These are phyloP conservation scores for Halcyon senegalensis DNA, from an alignment of 2,113 vertebrate genomes.

Conservation along the genomic window DNA sequence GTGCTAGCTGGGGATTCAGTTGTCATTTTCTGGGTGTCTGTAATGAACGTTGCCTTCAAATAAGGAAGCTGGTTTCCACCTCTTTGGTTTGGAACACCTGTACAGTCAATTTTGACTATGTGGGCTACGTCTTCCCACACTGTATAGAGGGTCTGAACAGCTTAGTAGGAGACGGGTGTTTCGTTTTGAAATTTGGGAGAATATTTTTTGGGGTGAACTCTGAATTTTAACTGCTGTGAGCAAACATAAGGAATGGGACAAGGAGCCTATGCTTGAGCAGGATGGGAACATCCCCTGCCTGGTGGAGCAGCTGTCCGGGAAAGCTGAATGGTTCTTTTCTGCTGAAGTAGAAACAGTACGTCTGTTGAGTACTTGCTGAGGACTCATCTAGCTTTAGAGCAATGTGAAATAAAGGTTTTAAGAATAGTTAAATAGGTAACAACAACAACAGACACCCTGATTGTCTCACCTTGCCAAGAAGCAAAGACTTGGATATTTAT, in stretches of 20 bases:
- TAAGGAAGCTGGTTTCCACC: neutral
- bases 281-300: neutral
- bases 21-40: neutral
- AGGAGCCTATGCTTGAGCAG: neutral
- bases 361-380: neutral
- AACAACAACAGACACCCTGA: neutral
- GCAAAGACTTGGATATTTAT: neutral
- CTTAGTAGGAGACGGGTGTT: neutral
- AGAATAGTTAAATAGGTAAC: neutral
- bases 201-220: neutral
- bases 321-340: neutral
- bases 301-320: neutral
- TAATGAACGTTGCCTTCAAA: rapidly evolving
- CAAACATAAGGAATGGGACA: neutral
- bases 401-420: neutral
- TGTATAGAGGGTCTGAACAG: neutral
- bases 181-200: neutral
- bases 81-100: rapidly evolving
- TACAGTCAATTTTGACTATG: neutral
- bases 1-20: neutral
- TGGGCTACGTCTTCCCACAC: neutral
- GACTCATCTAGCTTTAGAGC: neutral
- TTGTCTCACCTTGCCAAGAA: neutral
- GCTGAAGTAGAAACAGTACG: neutral
- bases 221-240: neutral